phyloP scores from a whole-genome alignment of 2,797 vertebrate species.

The Hemibagrus guttatus region DNA sequence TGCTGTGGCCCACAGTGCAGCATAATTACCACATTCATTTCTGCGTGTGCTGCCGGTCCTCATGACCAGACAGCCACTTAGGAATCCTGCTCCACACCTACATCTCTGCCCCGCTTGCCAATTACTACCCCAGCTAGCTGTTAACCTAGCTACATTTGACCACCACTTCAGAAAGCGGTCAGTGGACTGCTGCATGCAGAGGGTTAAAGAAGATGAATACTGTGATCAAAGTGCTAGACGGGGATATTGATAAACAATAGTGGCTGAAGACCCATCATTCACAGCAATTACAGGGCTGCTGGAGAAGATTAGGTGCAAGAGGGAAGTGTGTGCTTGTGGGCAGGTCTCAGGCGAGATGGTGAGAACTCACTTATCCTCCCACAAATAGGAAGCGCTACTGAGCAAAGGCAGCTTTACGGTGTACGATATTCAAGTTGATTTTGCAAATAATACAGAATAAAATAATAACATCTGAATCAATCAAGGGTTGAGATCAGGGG shows the following conservation, averaged over 20 bases:
- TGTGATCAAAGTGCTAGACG: conserved; percentile 33
- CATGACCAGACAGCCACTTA: conserved; percentile 58
- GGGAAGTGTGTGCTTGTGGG: background rate
- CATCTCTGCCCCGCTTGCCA: conserved; percentile 2
- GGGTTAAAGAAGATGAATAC: conserved; percentile 51
- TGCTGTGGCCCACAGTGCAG: conserved; percentile 55
- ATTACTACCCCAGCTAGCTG: background rate
- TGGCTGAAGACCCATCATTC: conserved; percentile 50
- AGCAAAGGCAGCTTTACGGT: background rate
- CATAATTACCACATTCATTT: conserved; percentile 62
- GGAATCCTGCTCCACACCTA: conserved; percentile 34
- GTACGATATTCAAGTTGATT: background rate
- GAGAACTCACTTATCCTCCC: conserved; percentile 22
- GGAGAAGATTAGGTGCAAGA: background rate
- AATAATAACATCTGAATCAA: background rate
- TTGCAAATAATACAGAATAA: background rate
- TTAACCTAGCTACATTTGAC: background rate
- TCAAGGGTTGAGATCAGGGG: background rate
- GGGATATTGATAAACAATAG: conserved; percentile 55
- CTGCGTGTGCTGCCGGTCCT: conserved; percentile 44
- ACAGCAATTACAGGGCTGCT: conserved; percentile 49
- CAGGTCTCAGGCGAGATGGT: background rate
- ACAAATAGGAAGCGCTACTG: background rate
- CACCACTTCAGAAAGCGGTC: background rate
- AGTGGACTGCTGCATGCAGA: background rate